phyloP scores from a whole-genome alignment of 1,140 invertebrate genomes.

The Heliconius hermathena region DNA sequence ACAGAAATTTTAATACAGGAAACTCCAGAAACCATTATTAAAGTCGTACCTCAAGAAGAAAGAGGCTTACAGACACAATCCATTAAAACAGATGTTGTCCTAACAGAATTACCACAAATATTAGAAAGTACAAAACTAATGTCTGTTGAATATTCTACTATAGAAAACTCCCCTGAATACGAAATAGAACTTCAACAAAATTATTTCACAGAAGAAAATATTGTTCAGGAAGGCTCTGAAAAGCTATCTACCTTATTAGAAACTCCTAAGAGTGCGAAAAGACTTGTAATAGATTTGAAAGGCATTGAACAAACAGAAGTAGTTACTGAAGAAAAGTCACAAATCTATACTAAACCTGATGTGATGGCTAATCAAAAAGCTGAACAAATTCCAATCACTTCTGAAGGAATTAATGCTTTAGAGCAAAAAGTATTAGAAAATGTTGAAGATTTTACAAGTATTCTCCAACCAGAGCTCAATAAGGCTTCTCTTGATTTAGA shows the following conservation, averaged over 20 bases:
- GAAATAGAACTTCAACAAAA: slow-evolving; percentile 56
- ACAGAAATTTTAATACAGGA: slow-evolving; percentile 43
- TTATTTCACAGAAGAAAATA: slow-evolving; percentile 48
- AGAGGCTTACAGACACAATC: slow-evolving; percentile 42
- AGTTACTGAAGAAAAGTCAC: slow-evolving; percentile 46
- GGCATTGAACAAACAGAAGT: slow-evolving; percentile 58
- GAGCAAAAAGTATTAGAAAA: slow-evolving; percentile 54
- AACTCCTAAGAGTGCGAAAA: slow-evolving; percentile 46
- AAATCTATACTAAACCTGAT: slow-evolving; percentile 30
- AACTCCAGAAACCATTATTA: slow-evolving; percentile 40
- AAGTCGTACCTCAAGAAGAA: slow-evolving; percentile 46
- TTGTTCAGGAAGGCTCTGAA: slow-evolving; percentile 45
- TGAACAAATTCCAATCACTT: slow-evolving; percentile 41
- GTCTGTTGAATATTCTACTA: slow-evolving; percentile 30
- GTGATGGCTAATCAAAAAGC: slow-evolving; percentile 46
- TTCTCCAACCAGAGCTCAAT: slow-evolving; percentile 37
- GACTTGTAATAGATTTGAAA: slow-evolving; percentile 52
- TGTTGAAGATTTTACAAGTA: slow-evolving; percentile 41
- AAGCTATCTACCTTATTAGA: slow-evolving; percentile 41
- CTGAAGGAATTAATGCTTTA: slow-evolving; percentile 46
- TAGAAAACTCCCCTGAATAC: slow-evolving; percentile 39
- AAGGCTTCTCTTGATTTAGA: slow-evolving; percentile 53
- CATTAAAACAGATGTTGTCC: slow-evolving; percentile 34
- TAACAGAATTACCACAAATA: slow-evolving; percentile 49
- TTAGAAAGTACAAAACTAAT: slow-evolving; percentile 55